Conservation (phyloP, 2,113 vertebrate genomes). For the Todiramphus chloris region DNA sequence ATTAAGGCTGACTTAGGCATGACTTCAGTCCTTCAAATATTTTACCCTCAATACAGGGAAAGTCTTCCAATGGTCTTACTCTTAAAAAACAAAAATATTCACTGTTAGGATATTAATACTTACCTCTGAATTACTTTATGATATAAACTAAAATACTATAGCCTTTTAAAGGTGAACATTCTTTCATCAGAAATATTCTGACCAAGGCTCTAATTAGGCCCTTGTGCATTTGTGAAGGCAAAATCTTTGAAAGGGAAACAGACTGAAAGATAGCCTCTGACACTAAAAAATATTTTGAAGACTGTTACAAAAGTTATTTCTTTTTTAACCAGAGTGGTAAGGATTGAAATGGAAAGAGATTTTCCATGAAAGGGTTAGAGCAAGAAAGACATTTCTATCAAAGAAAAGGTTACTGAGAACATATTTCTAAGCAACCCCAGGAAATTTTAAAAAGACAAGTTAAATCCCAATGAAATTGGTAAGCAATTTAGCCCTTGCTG, state of each 20-base stretch:
- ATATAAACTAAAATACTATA: neutral
- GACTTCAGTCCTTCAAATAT: neutral
- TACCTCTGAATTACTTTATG: neutral
- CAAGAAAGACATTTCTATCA: slow-evolving; percentile 28
- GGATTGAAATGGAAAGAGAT: slow-evolving; percentile 1
- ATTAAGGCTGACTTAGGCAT: neutral
- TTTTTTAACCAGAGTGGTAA: neutral
- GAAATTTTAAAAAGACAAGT: slow-evolving; percentile 33
- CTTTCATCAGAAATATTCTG: neutral
- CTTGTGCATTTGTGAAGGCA: neutral
- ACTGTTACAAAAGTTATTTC: neutral
- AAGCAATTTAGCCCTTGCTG: slow-evolving; percentile 31
- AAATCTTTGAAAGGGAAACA: neutral
- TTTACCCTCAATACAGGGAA: neutral
- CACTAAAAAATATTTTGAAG: neutral
- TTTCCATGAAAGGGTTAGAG: neutral
- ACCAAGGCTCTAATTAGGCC: neutral
- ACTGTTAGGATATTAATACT: neutral
- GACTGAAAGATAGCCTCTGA: neutral
- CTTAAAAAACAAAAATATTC: neutral
- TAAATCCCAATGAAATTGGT: slow-evolving; percentile 25
- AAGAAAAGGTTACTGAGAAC: slow-evolving; percentile 19
- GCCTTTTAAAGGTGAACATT: neutral
- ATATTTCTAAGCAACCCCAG: slow-evolving; percentile 16
- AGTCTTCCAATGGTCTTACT: neutral